Evolutionary conservation across 2,888 invertebrate species (phyloP).

Genomic region (Drosophila meridiana): DNA sequence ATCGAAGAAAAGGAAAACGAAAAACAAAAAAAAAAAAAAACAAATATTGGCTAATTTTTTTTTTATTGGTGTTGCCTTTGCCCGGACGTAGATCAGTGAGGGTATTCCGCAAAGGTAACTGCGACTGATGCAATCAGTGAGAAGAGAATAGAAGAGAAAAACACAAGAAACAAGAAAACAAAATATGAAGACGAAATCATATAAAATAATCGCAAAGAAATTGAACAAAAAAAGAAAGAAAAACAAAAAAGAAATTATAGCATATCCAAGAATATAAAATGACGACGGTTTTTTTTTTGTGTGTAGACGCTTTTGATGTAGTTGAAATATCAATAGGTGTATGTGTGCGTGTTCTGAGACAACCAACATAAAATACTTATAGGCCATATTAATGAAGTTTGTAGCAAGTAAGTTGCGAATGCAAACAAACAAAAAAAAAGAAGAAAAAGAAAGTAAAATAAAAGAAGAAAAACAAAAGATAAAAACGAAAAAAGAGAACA

Average conservation of each 20-base stretch:
- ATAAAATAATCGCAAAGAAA: conserved; percentile 8
- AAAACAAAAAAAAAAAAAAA: background rate
- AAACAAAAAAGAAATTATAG: conserved; percentile 25
- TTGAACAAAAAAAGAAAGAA: conserved; percentile 12
- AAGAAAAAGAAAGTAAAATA: conserved; percentile 1
- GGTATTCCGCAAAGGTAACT: conserved; percentile 11
- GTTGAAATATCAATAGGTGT: conserved; percentile 33
- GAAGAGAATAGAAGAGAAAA: conserved; percentile 8
- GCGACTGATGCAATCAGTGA: conserved; percentile 61
- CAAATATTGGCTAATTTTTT: conserved; percentile 10
- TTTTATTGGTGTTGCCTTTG: conserved; percentile 13
- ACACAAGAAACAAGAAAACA: conserved; percentile 5
- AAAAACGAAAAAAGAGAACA: background rate
- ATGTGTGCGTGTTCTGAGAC: conserved; percentile 28
- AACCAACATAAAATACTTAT: conserved; percentile 45
- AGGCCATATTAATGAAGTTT: conserved; percentile 80
- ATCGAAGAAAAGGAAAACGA: conserved; percentile 1
- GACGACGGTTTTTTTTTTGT: conserved; percentile 37
- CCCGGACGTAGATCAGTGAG: conserved; percentile 4
- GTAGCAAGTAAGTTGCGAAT: conserved; percentile 61
- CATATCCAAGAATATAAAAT: conserved; percentile 44
- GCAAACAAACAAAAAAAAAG: conserved; percentile 25
- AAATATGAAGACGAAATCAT: conserved; percentile 1
- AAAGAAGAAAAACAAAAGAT: conserved; percentile 16
- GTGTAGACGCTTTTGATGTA: conserved; percentile 32